These are phyloP conservation scores for Zoroaster sp. DNA, from an alignment of 53 echinoderm and acorn worm genomes.

Conservation along the genomic window DNA sequence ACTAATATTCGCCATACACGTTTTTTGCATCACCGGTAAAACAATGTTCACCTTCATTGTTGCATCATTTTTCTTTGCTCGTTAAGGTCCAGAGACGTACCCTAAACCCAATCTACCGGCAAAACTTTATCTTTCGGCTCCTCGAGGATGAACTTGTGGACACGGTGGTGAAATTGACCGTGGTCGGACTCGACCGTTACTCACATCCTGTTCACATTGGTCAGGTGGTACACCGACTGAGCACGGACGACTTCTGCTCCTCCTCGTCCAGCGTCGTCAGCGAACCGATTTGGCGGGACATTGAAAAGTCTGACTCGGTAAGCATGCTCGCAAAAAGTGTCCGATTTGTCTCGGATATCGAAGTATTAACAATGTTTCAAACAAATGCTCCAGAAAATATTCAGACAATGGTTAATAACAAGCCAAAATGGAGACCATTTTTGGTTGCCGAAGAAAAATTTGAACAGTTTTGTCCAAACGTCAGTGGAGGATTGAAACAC, in stretches of 20 bases:
- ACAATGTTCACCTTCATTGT: too few species aligned
- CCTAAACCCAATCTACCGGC: slow-evolving; percentile 71
- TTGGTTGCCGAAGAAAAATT: too few species aligned
- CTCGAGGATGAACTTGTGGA: slow-evolving; percentile 42
- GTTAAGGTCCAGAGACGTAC: slow-evolving; percentile 56
- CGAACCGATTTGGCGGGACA: slow-evolving; percentile 59
- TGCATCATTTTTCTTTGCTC: neutral
- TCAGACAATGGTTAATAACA: too few species aligned
- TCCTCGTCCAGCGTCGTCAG: slow-evolving; percentile 14
- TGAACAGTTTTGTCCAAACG: too few species aligned
- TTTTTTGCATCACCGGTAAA: too few species aligned
- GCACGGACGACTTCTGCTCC: slow-evolving; percentile 40
- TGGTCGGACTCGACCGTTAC: slow-evolving; percentile 79
- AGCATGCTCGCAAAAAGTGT: too few species aligned
- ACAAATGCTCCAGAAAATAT: too few species aligned
- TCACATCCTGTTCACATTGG: slow-evolving; percentile 77
- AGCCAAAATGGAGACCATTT: too few species aligned
- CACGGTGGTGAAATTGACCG: slow-evolving; percentile 56
- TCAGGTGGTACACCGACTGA: slow-evolving; percentile 60
- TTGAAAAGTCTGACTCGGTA: slow-evolving; percentile 68
- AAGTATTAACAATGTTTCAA: too few species aligned
- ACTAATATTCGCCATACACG: too few species aligned
- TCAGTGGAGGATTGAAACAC: too few species aligned
- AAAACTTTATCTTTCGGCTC: slow-evolving; percentile 81
- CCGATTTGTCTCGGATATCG: too few species aligned